These are phyloP conservation scores for Camelus dromedarius DNA, from an alignment of 2,113 vertebrate species.

Conservation along the genomic window DNA sequence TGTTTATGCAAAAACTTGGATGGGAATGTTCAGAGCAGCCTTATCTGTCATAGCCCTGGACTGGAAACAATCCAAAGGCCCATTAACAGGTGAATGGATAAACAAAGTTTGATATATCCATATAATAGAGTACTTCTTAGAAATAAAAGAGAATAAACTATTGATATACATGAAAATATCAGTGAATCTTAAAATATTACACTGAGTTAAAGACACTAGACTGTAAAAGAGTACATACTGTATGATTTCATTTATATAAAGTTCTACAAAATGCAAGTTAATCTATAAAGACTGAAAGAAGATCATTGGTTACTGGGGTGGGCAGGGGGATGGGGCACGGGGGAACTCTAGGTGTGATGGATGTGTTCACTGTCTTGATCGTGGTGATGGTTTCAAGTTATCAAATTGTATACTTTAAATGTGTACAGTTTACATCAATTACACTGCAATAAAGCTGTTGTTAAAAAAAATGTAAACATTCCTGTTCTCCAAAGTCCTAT, in stretches of 20 bases:
- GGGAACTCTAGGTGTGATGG: neutral
- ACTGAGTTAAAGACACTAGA: neutral
- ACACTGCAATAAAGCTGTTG: neutral
- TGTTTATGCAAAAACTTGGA: neutral
- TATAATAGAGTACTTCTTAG: too few relatives aligned
- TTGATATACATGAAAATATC: neutral
- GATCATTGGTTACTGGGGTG: neutral
- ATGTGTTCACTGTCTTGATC: neutral
- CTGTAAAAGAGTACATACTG: neutral
- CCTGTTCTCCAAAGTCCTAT: neutral
- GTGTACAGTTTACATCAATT: neutral
- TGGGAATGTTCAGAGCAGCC: too few relatives aligned
- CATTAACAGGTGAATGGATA: too few relatives aligned
- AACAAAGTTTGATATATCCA: too few relatives aligned
- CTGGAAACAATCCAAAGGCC: too few relatives aligned
- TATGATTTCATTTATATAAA: neutral
- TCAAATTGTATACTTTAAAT: neutral
- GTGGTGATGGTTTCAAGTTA: neutral
- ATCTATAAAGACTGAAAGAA: neutral
- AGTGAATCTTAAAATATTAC: neutral
- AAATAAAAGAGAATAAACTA: neutral
- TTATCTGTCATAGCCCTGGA: too few relatives aligned
- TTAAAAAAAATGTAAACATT: neutral
- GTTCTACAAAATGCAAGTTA: conserved; percentile 11
- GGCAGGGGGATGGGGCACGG: neutral